Base-by-base conservation (phyloP, 2,113 vertebrate genomes). In the Scomber colias region DNA sequence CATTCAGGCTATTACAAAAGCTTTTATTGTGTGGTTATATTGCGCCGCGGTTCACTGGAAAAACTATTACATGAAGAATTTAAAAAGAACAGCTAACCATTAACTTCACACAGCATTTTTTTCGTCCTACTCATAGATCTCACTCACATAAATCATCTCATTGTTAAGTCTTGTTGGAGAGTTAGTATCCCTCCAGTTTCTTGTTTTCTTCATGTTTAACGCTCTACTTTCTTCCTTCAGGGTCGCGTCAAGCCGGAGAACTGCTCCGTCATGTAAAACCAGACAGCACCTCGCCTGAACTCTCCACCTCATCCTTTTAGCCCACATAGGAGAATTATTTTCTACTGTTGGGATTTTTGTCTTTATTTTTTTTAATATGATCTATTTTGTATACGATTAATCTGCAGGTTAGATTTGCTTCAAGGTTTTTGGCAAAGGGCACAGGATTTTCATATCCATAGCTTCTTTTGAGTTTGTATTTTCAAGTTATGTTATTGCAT, bases 191-290 rank as follows among this genome's bases (percentile, higher is more conserved):
- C 9, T 40, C 35, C 8, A 40, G 35, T 9, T 40, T 40, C 35
- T 40, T 40, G 9, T 40, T 66, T 57, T 31, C 61, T 49, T 14
- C 71, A 53, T 31, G 8, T 65, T 61, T 30, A 80, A 68, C 24
- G 2, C 40, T 61, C 13, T 50, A 2, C 11, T 66, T 11, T 71
- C 56, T 46, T 84, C 35, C 57, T 67, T 5, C 83, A 95, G 95
- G 89, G 78, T 35, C 90, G 93, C 0, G 74, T 60, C 54, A 93
- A 91, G 30, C 90, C 88, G 2, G 92, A 94, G 87, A 94, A 83
- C 84, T 96, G 95, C 89, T 82, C 92, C 72, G 16, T 95, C 88
- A 95, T 96, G 95, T 96, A 93, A 81, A 44, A 45, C 31, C 84
- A 76, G 67, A 72, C 60, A 12, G 54, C 70, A 67, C 71, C 73